Conservation (phyloP, 1,140 invertebrate genomes). For the Drosophila lacteicornis region DNA sequence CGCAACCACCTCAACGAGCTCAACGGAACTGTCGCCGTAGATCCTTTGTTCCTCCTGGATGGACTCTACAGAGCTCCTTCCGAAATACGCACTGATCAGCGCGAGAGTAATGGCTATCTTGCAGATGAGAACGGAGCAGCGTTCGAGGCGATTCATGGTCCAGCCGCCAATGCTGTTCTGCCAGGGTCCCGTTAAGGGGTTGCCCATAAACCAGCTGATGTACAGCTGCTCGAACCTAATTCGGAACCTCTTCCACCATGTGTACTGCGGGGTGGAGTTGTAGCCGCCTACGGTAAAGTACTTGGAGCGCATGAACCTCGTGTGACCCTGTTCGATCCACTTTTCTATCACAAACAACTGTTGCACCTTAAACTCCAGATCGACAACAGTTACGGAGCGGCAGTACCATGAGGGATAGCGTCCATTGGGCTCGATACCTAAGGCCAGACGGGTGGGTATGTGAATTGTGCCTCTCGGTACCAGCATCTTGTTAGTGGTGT, state of each 20-base stretch:
- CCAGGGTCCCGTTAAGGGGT: slow-evolving; percentile 35
- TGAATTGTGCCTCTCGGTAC: slow-evolving; percentile 4
- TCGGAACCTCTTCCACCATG: slow-evolving; percentile 21
- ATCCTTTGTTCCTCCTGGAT: neutral
- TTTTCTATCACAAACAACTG: slow-evolving; percentile 34
- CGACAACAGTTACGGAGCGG: slow-evolving; percentile 20
- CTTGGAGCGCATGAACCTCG: slow-evolving; percentile 16
- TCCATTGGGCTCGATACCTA: slow-evolving; percentile 20
- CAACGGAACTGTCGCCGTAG: neutral
- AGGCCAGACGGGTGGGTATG: slow-evolving; percentile 38
- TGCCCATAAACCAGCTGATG: slow-evolving; percentile 25
- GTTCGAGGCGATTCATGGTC: slow-evolving; percentile 31
- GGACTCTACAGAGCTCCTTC: neutral
- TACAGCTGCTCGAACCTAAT: neutral
- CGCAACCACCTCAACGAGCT: accelerated
- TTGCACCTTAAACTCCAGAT: slow-evolving; percentile 1
- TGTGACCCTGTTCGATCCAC: slow-evolving; percentile 26
- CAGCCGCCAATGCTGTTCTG: neutral
- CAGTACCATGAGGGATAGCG: slow-evolving; percentile 52
- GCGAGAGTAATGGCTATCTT: slow-evolving; percentile 20
- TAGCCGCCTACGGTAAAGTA: neutral
- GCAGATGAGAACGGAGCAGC: slow-evolving; percentile 24
- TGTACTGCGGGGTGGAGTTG: accelerated
- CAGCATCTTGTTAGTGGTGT: slow-evolving; percentile 21
- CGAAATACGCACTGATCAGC: slow-evolving; percentile 5